These are phyloP conservation scores for Anneissia japonica DNA, from an alignment of 35 echinoderm and acorn worm genomes.

Conservation along the genomic window DNA sequence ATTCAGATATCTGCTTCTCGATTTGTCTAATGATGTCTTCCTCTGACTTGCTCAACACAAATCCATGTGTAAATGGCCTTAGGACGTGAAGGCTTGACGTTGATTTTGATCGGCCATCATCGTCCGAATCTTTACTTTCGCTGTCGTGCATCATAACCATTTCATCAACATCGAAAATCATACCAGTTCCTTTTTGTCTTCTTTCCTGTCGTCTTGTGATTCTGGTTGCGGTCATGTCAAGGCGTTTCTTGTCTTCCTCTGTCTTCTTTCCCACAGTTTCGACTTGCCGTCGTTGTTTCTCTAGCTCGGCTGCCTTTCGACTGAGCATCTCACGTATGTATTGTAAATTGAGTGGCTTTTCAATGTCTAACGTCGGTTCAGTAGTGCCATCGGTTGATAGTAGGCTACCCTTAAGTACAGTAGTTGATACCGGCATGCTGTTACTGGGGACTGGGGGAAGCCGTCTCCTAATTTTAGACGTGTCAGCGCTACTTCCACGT, in stretches of 20 bases:
- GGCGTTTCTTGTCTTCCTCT: constrained; percentile 28
- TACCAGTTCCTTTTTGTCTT: constrained; percentile 22
- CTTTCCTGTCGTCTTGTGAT: constrained; percentile 31
- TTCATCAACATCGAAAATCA: not conserved
- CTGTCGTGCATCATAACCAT: constrained; percentile 1
- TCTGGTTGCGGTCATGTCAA: constrained; percentile 31
- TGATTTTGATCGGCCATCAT: not conserved
- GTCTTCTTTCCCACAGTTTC: constrained; percentile 25
- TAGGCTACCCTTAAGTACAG: no score
- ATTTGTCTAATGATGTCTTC: constrained; percentile 95
- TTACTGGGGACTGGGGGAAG: constrained; percentile 64
- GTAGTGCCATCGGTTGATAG: not conserved
- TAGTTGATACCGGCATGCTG: constrained; percentile 28
- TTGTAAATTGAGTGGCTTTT: constrained; percentile 61
- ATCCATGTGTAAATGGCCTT: not conserved
- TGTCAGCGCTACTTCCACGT: constrained; percentile 70
- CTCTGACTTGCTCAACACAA: constrained; percentile 74
- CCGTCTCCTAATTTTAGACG: constrained; percentile 60
- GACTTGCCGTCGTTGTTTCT: constrained; percentile 61
- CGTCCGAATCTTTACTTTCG: not conserved
- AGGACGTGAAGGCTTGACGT: not conserved
- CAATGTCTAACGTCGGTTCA: constrained; percentile 42
- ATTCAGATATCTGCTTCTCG: constrained; percentile 82
- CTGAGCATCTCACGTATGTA: constrained; percentile 70
- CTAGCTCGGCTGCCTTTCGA: constrained; percentile 76